Evolutionary conservation across 2,888 invertebrate species (phyloP).

Genomic region (Stenchaetothrips biformis): DNA sequence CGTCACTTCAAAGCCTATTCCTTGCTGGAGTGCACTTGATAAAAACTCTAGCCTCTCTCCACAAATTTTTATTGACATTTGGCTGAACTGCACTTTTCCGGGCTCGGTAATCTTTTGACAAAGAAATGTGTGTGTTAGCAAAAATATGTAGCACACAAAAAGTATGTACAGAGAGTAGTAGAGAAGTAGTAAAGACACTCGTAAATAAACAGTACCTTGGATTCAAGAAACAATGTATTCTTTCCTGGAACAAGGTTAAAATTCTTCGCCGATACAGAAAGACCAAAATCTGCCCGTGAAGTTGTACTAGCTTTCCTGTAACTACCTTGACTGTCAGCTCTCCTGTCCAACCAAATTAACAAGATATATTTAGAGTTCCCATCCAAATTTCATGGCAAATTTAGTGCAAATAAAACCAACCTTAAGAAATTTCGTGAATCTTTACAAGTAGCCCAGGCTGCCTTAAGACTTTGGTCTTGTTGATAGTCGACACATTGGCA

Average conservation of each 20-base stretch:
- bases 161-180: neutral
- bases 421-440: conserved; percentile 50
- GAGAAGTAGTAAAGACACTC: conserved; percentile 27
- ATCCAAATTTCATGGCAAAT: neutral
- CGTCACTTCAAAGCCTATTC: neutral
- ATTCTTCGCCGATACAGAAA: conserved; percentile 52
- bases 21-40: neutral
- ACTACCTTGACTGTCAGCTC: conserved; percentile 46
- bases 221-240: conserved; percentile 45
- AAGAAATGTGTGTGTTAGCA: neutral
- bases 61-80: conserved; percentile 59
- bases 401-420: conserved; percentile 36
- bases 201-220: conserved; percentile 43
- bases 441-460: conserved; percentile 67
- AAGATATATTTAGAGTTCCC: neutral
- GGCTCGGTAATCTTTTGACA: neutral
- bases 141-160: conserved; percentile 40
- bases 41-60: conserved; percentile 37
- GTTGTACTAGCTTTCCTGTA: conserved; percentile 62
- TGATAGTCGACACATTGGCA: conserved; percentile 69
- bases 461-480: conserved; percentile 72
- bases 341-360: conserved; percentile 37
- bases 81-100: conserved; percentile 50
- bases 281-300: conserved; percentile 60
- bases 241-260: conserved; percentile 50